These are phyloP conservation scores for Contarinia nasturtii DNA, from an alignment of 1,140 invertebrate genomes.

Conservation along the genomic window DNA sequence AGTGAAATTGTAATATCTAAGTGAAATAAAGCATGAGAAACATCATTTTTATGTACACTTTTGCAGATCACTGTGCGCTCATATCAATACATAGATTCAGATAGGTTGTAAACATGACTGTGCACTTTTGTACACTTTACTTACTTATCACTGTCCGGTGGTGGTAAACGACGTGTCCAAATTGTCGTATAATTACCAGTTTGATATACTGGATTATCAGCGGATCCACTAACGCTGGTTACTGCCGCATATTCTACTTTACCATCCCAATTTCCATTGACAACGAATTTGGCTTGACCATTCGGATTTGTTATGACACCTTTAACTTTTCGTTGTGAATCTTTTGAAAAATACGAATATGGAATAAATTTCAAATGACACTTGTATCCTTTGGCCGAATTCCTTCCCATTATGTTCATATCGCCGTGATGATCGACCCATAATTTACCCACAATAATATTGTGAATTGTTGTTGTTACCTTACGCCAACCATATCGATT, in stretches of 20 bases:
- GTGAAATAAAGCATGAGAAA: neutral
- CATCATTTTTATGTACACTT: neutral
- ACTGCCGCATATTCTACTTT: constrained; percentile 90
- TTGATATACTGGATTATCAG: constrained; percentile 77
- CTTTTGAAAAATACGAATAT: constrained; percentile 94
- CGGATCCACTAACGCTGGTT: constrained; percentile 40
- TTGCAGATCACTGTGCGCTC: too few species aligned
- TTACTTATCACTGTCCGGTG: constrained; percentile 40
- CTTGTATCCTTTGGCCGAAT: constrained; percentile 73
- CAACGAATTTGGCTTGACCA: constrained; percentile 43
- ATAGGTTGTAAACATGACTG: too few species aligned
- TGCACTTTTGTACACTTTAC: constrained; percentile 3
- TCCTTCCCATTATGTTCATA: constrained; percentile 79
- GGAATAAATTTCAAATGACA: constrained; percentile 92
- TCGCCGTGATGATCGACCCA: constrained; percentile 99
- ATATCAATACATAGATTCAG: too few species aligned
- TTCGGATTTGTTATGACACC: constrained; percentile 48
- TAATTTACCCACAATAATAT: constrained; percentile 97
- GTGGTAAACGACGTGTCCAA: constrained; percentile 67
- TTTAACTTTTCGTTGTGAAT: constrained; percentile 77
- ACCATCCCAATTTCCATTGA: constrained; percentile 89
- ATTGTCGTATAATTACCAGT: constrained; percentile 65
- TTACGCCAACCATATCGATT: constrained; percentile 96
- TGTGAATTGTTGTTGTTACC: constrained; percentile 96
- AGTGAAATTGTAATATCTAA: constrained; percentile 87